Conservation (phyloP, 2,797 vertebrate species). For the Muscicapa striata region DNA sequence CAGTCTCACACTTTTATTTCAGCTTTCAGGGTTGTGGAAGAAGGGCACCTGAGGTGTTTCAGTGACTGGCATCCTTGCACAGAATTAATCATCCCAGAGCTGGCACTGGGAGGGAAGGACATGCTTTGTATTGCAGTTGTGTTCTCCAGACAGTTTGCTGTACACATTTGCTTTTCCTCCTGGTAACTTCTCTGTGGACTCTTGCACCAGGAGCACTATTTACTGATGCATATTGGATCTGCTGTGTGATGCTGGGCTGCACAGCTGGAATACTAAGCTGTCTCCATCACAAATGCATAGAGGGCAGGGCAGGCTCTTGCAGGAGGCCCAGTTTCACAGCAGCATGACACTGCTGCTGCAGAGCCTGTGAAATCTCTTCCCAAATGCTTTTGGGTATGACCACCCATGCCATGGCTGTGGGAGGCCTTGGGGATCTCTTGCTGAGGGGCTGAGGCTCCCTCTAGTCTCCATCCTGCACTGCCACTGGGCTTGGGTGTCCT, state of each 20-base stretch:
- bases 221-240: neutral
- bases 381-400: neutral
- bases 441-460: neutral
- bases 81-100: neutral
- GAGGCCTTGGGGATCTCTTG: neutral
- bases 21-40: neutral
- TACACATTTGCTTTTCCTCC: slow-evolving; percentile 38
- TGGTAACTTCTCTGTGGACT: slow-evolving; percentile 34
- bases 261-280: neutral
- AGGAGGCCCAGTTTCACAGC: neutral
- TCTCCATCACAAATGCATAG: neutral
- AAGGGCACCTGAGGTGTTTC: neutral
- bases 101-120: neutral
- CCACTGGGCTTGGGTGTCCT: neutral
- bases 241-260: neutral
- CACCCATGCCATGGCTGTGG: no score
- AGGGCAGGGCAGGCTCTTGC: neutral
- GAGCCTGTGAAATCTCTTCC: neutral
- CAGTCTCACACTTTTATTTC: neutral
- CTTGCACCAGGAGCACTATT: neutral
- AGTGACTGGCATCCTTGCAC: neutral
- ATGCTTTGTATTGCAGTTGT: slow-evolving; percentile 38
- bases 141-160: slow-evolving; percentile 25
- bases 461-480: neutral
- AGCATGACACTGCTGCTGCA: neutral